Evolutionary conservation across 2,113 vertebrate genomes (phyloP).

Genomic region (Barbus barbus): DNA sequence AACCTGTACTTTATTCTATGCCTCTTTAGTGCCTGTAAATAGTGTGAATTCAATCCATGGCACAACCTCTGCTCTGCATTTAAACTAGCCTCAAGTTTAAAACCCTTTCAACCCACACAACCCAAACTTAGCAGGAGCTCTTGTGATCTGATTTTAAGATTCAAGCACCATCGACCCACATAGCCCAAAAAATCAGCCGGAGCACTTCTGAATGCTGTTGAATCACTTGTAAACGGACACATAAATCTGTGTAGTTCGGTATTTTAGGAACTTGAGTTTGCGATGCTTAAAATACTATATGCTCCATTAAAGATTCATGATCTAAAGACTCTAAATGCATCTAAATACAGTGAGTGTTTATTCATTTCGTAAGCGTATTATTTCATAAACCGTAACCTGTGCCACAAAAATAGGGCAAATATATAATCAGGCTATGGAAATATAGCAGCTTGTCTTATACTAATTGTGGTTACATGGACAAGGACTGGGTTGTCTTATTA

Average conservation of each 20-base stretch:
- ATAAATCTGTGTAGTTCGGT: background rate
- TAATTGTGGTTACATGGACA: background rate
- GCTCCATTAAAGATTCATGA: conserved; percentile 13
- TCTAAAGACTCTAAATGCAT: background rate
- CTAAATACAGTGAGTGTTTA: background rate
- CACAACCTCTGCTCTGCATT: conserved; percentile 23
- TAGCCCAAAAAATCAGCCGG: background rate
- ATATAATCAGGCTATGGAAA: background rate
- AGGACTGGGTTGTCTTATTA: background rate
- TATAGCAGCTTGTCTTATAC: background rate
- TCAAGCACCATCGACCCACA: conserved; percentile 5
- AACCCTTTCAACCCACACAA: conserved; percentile 1
- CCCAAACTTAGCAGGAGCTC: conserved; percentile 22
- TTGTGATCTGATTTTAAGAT: conserved; percentile 13
- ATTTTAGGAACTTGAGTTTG: background rate
- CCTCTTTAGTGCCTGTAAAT: conserved; percentile 11
- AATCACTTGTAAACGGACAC: background rate
- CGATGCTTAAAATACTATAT: background rate
- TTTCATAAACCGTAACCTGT: background rate
- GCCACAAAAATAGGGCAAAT: background rate
- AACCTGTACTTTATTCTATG: conserved; percentile 11
- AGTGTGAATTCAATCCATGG: conserved; percentile 29
- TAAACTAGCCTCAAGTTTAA: conserved; percentile 11
- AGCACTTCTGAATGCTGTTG: background rate
- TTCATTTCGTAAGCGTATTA: background rate